A percentile compares a stretch with the other conserved stretches of the same genome.
Conservation (phyloP, 1,140 invertebrate species). For the Diabrotica undecimpunctata region DNA sequence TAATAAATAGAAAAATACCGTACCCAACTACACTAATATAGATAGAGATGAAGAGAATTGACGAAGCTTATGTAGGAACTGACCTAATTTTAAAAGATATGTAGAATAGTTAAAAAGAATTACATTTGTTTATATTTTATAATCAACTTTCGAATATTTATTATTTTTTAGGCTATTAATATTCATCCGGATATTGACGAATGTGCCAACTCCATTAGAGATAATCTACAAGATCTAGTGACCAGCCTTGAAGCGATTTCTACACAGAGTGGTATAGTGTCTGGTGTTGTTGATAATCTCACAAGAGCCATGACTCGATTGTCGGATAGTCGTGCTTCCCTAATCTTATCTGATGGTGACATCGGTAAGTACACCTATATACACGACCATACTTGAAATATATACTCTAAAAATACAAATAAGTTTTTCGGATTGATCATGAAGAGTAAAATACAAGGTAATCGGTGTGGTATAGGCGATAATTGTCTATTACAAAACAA, state of each 20-base stretch:
- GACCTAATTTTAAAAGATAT: no score
- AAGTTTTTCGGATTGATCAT: no score
- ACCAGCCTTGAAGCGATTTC: conserved; percentile 79
- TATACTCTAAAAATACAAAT: no score
- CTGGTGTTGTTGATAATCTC: conserved; percentile 86
- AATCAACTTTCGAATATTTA: background rate
- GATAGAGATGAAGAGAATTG: no score
- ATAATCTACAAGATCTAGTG: conserved; percentile 78
- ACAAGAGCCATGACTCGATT: conserved; percentile 79
- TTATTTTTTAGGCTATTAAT: conserved; percentile 59
- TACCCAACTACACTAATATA: no score
- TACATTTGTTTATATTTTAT: no score
- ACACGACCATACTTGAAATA: no score
- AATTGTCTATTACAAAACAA: no score
- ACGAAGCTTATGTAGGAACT: no score
- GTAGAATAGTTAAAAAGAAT: no score
- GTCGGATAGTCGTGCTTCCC: conserved; percentile 62
- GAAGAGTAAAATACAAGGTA: no score
- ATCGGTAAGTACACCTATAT: background rate
- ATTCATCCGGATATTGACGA: conserved; percentile 83
- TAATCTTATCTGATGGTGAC: conserved; percentile 55
- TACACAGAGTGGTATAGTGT: conserved; percentile 80
- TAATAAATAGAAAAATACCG: conserved; percentile 1
- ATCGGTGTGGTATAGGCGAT: no score
- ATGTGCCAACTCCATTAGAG: conserved; percentile 69